Evolutionary conservation across 2,113 vertebrate genomes (phyloP).

Genomic region (Planiliza haematocheilus): DNA sequence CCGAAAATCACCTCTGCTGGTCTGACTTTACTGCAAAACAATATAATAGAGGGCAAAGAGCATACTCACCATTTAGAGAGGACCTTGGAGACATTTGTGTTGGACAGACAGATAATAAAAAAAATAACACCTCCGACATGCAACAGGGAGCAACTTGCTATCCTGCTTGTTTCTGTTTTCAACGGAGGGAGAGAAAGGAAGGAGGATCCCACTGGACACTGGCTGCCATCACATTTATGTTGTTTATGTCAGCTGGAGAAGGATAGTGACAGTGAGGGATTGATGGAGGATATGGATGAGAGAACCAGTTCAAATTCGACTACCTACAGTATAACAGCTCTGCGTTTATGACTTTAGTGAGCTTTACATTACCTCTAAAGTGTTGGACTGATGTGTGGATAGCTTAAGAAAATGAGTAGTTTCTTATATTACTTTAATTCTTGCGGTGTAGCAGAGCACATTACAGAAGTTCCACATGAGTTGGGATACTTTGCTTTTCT

Average conservation of each 20-base stretch:
- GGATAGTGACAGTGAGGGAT: constrained; percentile 14
- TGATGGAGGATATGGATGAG: constrained; percentile 18
- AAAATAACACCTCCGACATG: constrained; percentile 51
- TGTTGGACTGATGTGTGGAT: background rate
- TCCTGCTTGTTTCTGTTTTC: constrained; percentile 46
- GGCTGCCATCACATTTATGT: constrained; percentile 52
- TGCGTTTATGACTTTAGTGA: background rate
- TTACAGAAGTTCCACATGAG: background rate
- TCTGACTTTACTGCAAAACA: constrained; percentile 43
- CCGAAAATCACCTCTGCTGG: constrained; percentile 5
- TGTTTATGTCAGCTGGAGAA: constrained; percentile 40
- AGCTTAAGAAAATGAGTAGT: background rate
- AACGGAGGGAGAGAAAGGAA: constrained; percentile 13
- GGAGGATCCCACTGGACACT: constrained; percentile 51
- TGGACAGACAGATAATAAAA: constrained; percentile 63
- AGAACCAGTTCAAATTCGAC: constrained; percentile 7
- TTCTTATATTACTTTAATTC: background rate
- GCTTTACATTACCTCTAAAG: background rate
- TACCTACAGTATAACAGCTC: background rate
- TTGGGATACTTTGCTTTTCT: background rate
- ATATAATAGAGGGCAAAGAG: constrained; percentile 17
- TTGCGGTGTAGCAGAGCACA: no score
- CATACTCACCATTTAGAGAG: constrained; percentile 30
- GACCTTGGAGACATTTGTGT: constrained; percentile 57
- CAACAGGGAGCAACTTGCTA: constrained; percentile 40